Evolutionary conservation across 2,113 vertebrate species (phyloP).

Genomic region (Macquaria australasica): DNA sequence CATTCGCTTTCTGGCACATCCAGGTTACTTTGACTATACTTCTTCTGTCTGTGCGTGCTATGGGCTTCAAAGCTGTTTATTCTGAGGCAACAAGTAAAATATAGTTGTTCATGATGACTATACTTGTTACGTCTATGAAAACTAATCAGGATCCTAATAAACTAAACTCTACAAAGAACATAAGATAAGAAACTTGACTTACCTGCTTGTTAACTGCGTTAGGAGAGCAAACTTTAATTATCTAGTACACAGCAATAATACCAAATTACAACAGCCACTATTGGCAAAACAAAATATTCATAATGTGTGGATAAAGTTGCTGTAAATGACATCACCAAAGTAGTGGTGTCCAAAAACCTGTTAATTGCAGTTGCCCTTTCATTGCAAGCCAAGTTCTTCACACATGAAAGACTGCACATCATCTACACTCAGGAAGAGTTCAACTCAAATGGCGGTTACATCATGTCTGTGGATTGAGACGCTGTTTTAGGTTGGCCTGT

Average conservation of each 20-base stretch:
- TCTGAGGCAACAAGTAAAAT: not conserved
- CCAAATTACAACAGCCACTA: not conserved
- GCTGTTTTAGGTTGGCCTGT: slow-evolving; percentile 43
- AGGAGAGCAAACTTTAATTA: not conserved
- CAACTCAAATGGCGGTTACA: slow-evolving; percentile 61
- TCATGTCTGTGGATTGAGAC: slow-evolving; percentile 68
- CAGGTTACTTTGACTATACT: not conserved
- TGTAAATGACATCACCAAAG: slow-evolving; percentile 47
- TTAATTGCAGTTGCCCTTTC: slow-evolving; percentile 58
- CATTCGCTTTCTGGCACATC: not conserved
- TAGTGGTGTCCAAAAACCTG: slow-evolving; percentile 52
- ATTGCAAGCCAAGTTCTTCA: slow-evolving; percentile 57
- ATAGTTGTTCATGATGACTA: not conserved
- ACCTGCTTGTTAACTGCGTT: not conserved
- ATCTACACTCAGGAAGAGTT: slow-evolving; percentile 49
- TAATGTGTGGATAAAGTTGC: not conserved
- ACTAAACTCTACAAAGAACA: not conserved
- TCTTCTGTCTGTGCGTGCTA: not conserved
- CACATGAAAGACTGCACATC: slow-evolving; percentile 64
- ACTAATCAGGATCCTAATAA: not conserved
- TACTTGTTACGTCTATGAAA: not conserved
- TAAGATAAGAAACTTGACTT: not conserved
- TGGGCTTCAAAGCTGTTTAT: not conserved
- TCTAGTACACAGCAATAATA: not conserved
- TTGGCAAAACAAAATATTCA: not conserved